Evolutionary conservation across 2,888 invertebrate species (phyloP).

Genomic region (Sinotaia quadrata): DNA sequence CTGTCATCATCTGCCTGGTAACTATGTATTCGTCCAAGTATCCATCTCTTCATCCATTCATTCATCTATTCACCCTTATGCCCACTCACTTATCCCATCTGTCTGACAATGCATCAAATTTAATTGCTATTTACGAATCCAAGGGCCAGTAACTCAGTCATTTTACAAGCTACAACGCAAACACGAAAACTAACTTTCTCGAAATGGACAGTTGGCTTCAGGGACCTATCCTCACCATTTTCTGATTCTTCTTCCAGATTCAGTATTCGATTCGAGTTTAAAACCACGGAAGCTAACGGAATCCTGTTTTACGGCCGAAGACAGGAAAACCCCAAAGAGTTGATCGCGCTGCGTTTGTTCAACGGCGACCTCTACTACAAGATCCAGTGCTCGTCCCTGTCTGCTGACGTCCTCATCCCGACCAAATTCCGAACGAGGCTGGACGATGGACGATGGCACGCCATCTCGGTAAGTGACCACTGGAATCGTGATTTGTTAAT

Average conservation of each 20-base stretch:
- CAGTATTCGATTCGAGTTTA: constrained; percentile 28
- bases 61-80: no score
- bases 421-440: constrained; percentile 20
- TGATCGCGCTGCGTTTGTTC: constrained; percentile 25
- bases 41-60: no score
- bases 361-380: constrained; percentile 33
- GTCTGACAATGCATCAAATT: no score
- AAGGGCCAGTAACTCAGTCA: no score
- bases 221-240: no score
- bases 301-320: constrained; percentile 32
- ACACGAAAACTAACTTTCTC: no score
- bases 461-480: constrained; percentile 16
- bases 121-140: no score
- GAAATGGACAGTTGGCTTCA: no score
- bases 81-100: no score
- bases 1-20: no score
- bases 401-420: constrained; percentile 33
- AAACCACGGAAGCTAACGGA: constrained; percentile 27
- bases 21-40: no score
- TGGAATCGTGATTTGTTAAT: background rate
- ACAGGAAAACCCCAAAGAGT: constrained; percentile 1
- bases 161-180: no score
- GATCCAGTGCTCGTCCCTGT: constrained; percentile 34
- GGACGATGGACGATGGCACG: constrained; percentile 34
- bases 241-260: constrained; percentile 10